Evolutionary conservation across 2,888 invertebrate genomes (phyloP).

Genomic region (Strigamia maritima): DNA sequence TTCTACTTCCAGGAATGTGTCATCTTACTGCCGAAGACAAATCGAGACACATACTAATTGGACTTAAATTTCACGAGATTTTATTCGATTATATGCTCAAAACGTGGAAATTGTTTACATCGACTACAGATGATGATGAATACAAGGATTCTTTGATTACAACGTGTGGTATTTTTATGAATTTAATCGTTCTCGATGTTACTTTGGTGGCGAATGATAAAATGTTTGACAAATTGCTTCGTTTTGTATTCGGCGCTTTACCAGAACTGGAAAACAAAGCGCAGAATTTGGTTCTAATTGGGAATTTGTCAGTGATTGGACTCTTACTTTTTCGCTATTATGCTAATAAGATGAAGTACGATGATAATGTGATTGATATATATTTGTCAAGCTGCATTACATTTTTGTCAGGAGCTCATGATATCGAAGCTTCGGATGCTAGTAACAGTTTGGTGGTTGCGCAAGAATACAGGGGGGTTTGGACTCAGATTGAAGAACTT

Average conservation of each 20-base stretch:
- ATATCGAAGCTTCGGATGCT: conserved; percentile 81
- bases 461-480: conserved; percentile 78
- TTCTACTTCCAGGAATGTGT: conserved; percentile 83
- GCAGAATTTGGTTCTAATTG: conserved; percentile 70
- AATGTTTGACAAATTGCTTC: conserved; percentile 73
- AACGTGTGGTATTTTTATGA: conserved; percentile 88
- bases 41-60: conserved; percentile 73
- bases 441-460: conserved; percentile 77
- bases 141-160: conserved; percentile 63
- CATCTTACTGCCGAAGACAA: conserved; percentile 88
- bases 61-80: conserved; percentile 52
- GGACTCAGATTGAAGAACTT: conserved; percentile 84
- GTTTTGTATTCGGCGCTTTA: conserved; percentile 78
- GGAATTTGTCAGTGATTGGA: conserved; percentile 78
- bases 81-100: conserved; percentile 47
- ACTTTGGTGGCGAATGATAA: conserved; percentile 74
- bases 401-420: conserved; percentile 90
- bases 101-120: conserved; percentile 53
- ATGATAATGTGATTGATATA: conserved; percentile 69
- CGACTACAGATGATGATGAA: conserved; percentile 67
- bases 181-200: conserved; percentile 81
- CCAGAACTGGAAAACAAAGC: conserved; percentile 80
- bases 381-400: conserved; percentile 85
- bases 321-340: conserved; percentile 78
- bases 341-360: conserved; percentile 63